phyloP scores from a whole-genome alignment of 2,888 invertebrate genomes.

The Sinotaia quadrata region DNA sequence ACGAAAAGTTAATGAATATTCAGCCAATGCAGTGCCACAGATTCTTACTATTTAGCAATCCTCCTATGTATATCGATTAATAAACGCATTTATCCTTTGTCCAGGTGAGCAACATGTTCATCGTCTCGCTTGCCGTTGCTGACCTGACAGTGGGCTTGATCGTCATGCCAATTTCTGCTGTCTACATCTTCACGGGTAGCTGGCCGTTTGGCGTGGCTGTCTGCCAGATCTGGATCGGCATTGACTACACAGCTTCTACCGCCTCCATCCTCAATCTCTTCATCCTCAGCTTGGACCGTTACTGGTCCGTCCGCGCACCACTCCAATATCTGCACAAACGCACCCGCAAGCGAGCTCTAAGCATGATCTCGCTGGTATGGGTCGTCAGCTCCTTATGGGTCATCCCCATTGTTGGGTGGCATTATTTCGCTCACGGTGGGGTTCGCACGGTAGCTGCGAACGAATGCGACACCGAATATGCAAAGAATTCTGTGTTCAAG shows the following conservation, averaged over 20 bases:
- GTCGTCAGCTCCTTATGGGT: conserved; percentile 73
- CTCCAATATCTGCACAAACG: conserved; percentile 74
- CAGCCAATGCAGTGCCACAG: too few relatives aligned
- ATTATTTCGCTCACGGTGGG: conserved; percentile 69
- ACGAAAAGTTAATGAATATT: too few relatives aligned
- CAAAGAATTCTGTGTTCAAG: conserved; percentile 73
- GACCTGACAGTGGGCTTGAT: conserved; percentile 74
- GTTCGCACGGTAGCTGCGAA: conserved; percentile 61
- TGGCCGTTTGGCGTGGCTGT: conserved; percentile 75
- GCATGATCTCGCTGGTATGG: conserved; percentile 75
- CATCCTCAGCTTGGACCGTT: conserved; percentile 72
- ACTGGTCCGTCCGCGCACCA: conserved; percentile 75
- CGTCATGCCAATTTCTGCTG: conserved; percentile 75
- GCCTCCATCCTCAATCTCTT: conserved; percentile 77
- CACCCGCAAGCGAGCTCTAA: conserved; percentile 73
- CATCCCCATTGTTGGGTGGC: conserved; percentile 74
- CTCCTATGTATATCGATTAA: neutral
- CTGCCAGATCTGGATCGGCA: conserved; percentile 76
- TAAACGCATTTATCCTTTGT: conserved; percentile 34
- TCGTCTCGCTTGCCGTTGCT: conserved; percentile 74
- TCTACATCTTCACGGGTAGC: conserved; percentile 73
- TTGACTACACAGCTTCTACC: conserved; percentile 77
- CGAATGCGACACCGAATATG: conserved; percentile 75
- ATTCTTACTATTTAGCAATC: too few relatives aligned
- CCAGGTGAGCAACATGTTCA: conserved; percentile 76